phyloP scores from a whole-genome alignment of 35 echinoderm and acorn worm genomes.

The Diadema setosum region DNA sequence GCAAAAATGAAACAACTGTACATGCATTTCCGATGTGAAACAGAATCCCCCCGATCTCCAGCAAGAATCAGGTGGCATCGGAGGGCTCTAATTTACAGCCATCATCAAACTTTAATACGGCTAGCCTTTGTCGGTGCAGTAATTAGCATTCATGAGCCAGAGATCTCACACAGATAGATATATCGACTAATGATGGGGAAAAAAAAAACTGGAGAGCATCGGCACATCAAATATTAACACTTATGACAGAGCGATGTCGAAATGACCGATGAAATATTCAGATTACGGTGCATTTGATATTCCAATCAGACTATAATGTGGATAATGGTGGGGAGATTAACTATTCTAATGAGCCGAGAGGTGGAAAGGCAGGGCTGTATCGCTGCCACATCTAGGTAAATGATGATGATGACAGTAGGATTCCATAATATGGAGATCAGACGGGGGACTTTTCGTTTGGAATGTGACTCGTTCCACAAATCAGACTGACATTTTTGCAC shows the following conservation, averaged over 20 bases:
- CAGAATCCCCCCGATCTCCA: neutral
- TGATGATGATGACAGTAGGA: neutral
- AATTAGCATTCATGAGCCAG: constrained; percentile 7
- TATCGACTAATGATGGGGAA: constrained; percentile 7
- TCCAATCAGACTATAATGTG: constrained; percentile 15
- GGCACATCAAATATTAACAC: constrained; percentile 32
- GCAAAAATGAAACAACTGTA: neutral
- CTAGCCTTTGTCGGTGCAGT: neutral
- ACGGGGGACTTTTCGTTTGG: no score
- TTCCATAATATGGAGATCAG: constrained; percentile 3
- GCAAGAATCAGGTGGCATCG: constrained; percentile 12
- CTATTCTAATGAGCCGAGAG: neutral
- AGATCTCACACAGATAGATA: constrained; percentile 11
- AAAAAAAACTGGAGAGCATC: neutral
- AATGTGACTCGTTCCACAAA: no score
- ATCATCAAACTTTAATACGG: constrained; percentile 10
- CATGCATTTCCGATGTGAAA: neutral
- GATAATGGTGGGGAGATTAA: neutral
- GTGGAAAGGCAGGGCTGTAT: neutral
- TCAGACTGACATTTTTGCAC: no score
- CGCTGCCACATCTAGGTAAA: neutral
- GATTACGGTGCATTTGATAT: constrained; percentile 16
- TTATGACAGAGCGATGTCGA: constrained; percentile 1
- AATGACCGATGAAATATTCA: constrained; percentile 30
- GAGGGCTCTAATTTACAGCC: constrained; percentile 14